These are phyloP conservation scores for Alcedo atthis DNA, from an alignment of 2,797 vertebrate species.

Conservation along the genomic window DNA sequence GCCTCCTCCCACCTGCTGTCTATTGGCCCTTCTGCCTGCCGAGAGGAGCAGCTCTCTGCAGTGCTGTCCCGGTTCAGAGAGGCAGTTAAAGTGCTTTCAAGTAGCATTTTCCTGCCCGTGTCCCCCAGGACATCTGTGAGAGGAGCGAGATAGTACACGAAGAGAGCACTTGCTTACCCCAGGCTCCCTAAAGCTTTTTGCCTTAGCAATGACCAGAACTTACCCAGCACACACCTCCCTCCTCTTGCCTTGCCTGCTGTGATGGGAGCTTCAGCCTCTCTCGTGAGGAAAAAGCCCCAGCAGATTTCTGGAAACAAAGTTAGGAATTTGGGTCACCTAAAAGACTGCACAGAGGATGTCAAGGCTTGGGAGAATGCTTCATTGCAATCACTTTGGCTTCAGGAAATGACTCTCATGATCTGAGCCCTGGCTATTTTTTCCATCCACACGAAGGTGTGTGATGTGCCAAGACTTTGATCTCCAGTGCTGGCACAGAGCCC, in stretches of 20 bases:
- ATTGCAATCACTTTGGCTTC: neutral
- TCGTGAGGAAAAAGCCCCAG: neutral
- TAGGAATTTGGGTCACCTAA: neutral
- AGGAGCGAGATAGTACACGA: neutral
- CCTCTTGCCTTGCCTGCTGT: neutral
- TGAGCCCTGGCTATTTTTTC: neutral
- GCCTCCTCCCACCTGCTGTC: neutral
- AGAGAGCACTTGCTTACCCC: neutral
- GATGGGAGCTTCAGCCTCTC: neutral
- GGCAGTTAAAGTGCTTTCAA: neutral
- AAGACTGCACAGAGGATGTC: neutral
- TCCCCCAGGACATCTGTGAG: neutral
- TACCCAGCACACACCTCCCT: no score
- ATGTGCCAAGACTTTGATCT: neutral
- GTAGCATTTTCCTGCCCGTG: neutral
- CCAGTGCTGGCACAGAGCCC: neutral
- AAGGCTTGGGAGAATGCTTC: neutral
- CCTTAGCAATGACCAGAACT: neutral
- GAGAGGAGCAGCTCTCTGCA: neutral
- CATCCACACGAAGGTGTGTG: fast-evolving
- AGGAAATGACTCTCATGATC: neutral
- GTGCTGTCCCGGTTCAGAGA: neutral
- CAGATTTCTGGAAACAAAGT: neutral
- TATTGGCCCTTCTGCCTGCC: neutral
- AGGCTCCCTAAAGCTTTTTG: neutral